Conservation (phyloP, 2,113 vertebrate species). For the Delphinus delphis region DNA sequence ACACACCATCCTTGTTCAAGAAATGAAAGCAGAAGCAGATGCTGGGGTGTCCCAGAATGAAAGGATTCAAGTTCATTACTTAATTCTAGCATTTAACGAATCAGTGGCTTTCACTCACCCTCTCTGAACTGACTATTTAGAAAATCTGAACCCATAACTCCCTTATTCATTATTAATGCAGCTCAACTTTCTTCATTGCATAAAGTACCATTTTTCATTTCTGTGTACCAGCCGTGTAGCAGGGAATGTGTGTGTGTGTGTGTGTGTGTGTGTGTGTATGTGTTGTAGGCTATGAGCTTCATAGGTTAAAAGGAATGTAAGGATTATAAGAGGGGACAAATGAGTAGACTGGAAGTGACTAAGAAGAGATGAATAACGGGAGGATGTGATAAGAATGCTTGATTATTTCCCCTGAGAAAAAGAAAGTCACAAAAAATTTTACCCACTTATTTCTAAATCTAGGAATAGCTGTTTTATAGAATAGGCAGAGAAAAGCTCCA, state of each 20-base stretch:
- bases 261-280: neutral
- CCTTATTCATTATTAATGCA: neutral
- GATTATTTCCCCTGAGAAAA: neutral
- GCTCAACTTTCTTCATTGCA: neutral
- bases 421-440: neutral
- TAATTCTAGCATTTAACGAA: neutral
- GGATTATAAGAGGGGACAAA: neutral
- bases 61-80: neutral
- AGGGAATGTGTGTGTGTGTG: neutral
- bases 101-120: neutral
- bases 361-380: neutral
- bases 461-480: neutral
- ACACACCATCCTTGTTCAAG: neutral
- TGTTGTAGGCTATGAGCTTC: neutral
- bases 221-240: neutral
- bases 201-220: neutral
- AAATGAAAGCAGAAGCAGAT: neutral
- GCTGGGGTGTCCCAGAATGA: neutral
- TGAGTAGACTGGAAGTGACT: neutral
- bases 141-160: neutral
- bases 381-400: neutral
- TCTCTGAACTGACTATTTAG: neutral
- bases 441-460: neutral
- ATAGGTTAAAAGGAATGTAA: neutral
- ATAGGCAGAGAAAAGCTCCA: neutral